Conservation (phyloP, 2,888 invertebrate genomes). For the Chymomyza amoena region DNA sequence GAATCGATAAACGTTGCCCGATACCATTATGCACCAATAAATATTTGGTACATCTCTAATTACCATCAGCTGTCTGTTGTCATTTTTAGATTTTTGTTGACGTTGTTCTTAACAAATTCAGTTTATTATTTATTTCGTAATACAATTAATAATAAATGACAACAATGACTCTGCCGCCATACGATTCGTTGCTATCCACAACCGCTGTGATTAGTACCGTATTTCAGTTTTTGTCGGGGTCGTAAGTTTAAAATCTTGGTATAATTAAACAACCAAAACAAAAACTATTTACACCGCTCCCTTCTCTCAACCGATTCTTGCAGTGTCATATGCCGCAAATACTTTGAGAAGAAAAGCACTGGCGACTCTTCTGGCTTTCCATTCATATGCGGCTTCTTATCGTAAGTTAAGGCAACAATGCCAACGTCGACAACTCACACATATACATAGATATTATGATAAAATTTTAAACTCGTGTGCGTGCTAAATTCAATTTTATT, state of each 20-base stretch:
- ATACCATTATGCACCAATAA: neutral
- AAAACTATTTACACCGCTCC: neutral
- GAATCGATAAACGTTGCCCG: neutral
- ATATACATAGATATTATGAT: neutral
- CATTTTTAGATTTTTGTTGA: constrained; percentile 60
- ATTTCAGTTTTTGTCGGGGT: constrained; percentile 90
- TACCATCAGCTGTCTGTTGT: constrained; percentile 44
- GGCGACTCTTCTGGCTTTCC: constrained; percentile 88
- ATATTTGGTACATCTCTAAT: neutral
- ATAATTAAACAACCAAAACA: neutral
- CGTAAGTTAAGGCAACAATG: constrained; percentile 80
- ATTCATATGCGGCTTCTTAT: constrained; percentile 87
- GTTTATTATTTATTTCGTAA: neutral
- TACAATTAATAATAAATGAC: constrained; percentile 7
- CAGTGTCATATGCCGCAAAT: constrained; percentile 88
- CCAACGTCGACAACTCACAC: constrained; percentile 46
- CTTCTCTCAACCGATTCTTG: neutral
- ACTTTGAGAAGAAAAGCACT: constrained; percentile 86
- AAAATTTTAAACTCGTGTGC: constrained; percentile 3
- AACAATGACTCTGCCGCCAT: constrained; percentile 47
- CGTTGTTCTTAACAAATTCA: constrained; percentile 43
- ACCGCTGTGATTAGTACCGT: constrained; percentile 88
- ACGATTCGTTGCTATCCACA: constrained; percentile 71
- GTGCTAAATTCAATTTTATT: constrained; percentile 22
- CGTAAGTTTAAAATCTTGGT: constrained; percentile 81